These are phyloP conservation scores for Drosophila melanica DNA, from an alignment of 1,140 invertebrate genomes.

Conservation along the genomic window DNA sequence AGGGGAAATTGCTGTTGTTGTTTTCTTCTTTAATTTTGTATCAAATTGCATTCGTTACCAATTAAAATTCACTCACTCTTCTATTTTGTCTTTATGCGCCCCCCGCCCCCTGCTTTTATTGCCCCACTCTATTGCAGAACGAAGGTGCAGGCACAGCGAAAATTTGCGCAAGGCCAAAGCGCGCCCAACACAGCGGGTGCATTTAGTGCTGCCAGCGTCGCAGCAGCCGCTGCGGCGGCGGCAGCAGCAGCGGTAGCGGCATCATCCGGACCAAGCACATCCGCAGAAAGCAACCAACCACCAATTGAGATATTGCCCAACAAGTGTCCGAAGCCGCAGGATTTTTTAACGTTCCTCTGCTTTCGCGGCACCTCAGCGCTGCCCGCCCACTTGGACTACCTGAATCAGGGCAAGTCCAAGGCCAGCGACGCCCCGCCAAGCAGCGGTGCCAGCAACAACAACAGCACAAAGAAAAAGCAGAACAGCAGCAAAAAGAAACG, in stretches of 20 bases:
- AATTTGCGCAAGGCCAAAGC: conserved; percentile 93
- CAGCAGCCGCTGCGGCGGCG: conserved; percentile 26
- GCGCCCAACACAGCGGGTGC: conserved; percentile 81
- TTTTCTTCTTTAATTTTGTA: conserved; percentile 55
- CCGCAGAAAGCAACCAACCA: conserved; percentile 82
- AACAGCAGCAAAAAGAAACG: conserved; percentile 63
- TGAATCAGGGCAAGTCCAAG: conserved; percentile 85
- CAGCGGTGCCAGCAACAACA: conserved; percentile 34
- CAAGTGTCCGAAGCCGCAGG: conserved; percentile 93
- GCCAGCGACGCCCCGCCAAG: conserved; percentile 42
- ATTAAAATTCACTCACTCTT: conserved; percentile 55
- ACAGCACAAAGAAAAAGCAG: conserved; percentile 43
- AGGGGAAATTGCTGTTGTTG: conserved; percentile 42
- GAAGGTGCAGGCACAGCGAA: conserved; percentile 94
- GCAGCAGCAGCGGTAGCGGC: conserved; percentile 78
- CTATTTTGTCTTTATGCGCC: conserved; percentile 9
- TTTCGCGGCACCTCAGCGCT: conserved; percentile 91
- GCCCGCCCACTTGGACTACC: conserved; percentile 90
- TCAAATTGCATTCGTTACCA: conserved; percentile 47
- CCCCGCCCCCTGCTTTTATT: neutral
- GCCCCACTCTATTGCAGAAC: conserved; percentile 85
- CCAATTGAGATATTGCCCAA: conserved; percentile 87
- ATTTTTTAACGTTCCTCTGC: conserved; percentile 95
- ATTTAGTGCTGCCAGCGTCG: conserved; percentile 45
- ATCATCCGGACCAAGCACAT: conserved; percentile 85